These are phyloP conservation scores for Apotomis betuletana DNA, from an alignment of 2,888 invertebrate species.

Conservation along the genomic window DNA sequence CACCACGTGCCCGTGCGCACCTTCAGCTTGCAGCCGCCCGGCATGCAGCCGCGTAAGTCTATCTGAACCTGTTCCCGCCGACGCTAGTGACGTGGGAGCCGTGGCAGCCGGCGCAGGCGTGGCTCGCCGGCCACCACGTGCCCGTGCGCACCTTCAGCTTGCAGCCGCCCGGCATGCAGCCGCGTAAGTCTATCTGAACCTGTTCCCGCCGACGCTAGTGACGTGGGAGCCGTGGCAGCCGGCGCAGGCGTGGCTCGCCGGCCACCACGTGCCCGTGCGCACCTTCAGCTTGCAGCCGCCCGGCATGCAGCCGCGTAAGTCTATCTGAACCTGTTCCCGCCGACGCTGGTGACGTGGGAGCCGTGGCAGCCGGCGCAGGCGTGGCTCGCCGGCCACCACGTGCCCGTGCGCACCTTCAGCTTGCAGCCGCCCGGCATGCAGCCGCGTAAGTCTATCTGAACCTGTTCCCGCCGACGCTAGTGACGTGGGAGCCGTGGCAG, in stretches of 20 bases:
- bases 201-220: constrained; percentile 96
- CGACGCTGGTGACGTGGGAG: constrained; percentile 94
- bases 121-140: constrained; percentile 89
- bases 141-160: constrained; percentile 87
- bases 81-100: constrained; percentile 94
- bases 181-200: too few relatives aligned
- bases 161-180: constrained; percentile 94
- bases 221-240: constrained; percentile 92
- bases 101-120: constrained; percentile 88
- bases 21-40: constrained; percentile 91
- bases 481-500: constrained; percentile 92
- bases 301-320: constrained; percentile 94
- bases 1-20: constrained; percentile 84
- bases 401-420: constrained; percentile 85
- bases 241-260: constrained; percentile 91
- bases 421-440: constrained; percentile 96
- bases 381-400: constrained; percentile 90
- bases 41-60: constrained; percentile 94
- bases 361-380: constrained; percentile 88
- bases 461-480: constrained; percentile 95
- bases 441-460: too few relatives aligned
- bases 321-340: constrained; percentile 97
- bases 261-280: constrained; percentile 83
- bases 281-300: constrained; percentile 91
- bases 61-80: constrained; percentile 97